Conservation (phyloP, 1,140 invertebrate genomes). For the Drosophila kohkoa region DNA sequence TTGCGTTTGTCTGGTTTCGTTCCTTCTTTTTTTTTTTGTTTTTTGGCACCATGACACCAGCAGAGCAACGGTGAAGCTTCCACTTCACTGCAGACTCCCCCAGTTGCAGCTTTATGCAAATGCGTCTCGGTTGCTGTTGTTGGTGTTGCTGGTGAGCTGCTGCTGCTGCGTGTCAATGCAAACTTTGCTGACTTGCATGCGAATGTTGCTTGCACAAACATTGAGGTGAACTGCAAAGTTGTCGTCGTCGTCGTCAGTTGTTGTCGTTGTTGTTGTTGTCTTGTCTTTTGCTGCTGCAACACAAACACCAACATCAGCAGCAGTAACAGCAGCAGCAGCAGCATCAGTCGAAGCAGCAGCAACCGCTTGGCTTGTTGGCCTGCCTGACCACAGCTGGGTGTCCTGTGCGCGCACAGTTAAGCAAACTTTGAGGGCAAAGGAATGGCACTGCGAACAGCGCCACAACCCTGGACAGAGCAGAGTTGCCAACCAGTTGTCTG, state of each 20-base stretch:
- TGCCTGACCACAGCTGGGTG: slow-evolving; percentile 77
- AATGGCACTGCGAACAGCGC: slow-evolving; percentile 23
- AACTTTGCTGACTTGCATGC: slow-evolving; percentile 84
- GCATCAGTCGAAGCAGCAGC: slow-evolving; percentile 42
- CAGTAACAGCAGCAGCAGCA: slow-evolving; percentile 42
- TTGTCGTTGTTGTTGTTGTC: slow-evolving; percentile 58
- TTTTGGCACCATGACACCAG: slow-evolving; percentile 80
- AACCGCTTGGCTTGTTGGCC: slow-evolving; percentile 77
- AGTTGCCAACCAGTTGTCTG: slow-evolving; percentile 20
- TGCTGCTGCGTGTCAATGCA: slow-evolving; percentile 77
- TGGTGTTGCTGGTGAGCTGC: slow-evolving; percentile 33
- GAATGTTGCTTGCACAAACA: slow-evolving; percentile 83
- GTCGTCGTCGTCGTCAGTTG: slow-evolving; percentile 58
- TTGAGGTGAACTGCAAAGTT: slow-evolving; percentile 81
- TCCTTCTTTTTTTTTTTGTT: slow-evolving; percentile 50
- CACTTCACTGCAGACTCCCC: slow-evolving; percentile 21
- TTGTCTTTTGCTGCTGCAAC: slow-evolving; percentile 63
- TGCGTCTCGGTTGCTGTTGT: slow-evolving; percentile 44
- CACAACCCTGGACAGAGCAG: slow-evolving; percentile 14
- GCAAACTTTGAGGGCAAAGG: slow-evolving; percentile 66
- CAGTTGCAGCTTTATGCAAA: slow-evolving; percentile 76
- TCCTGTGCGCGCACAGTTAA: slow-evolving; percentile 79
- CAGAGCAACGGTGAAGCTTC: slow-evolving; percentile 48
- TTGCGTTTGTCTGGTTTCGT: slow-evolving; percentile 73
- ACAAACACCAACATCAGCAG: slow-evolving; percentile 19